phyloP scores from a whole-genome alignment of 2,113 vertebrate species.

The Burhinus oedicnemus region DNA sequence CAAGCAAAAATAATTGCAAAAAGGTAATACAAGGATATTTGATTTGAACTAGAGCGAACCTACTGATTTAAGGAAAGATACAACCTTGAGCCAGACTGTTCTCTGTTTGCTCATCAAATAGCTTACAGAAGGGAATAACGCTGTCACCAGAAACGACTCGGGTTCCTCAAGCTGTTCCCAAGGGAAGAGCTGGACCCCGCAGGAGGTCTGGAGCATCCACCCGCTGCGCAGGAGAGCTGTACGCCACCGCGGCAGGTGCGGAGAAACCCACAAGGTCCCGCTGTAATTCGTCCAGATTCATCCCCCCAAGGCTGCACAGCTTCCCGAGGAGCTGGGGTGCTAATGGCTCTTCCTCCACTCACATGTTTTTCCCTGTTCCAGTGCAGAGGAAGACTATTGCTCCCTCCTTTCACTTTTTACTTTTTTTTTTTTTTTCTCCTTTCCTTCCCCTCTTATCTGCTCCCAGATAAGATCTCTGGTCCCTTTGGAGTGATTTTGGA shows the following conservation, averaged over 20 bases:
- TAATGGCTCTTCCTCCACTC: background rate
- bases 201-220: background rate
- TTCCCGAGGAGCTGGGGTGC: background rate
- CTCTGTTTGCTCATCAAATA: background rate
- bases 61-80: background rate
- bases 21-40: background rate
- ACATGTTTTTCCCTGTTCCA: background rate
- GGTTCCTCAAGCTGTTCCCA: background rate
- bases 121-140: background rate
- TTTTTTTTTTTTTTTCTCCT: background rate
- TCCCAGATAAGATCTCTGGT: background rate
- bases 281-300: no score
- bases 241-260: rapidly evolving
- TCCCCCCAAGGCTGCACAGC: rapidly evolving
- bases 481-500: background rate
- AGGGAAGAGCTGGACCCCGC: background rate
- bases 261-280: background rate
- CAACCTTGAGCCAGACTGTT: background rate
- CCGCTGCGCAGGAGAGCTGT: background rate
- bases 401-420: background rate
- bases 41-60: background rate
- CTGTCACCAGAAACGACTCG: background rate
- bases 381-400: background rate
- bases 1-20: background rate
- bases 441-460: background rate